These are phyloP conservation scores for Catostomus latipinnis DNA, from an alignment of 2,797 vertebrate species.

Conservation along the genomic window DNA sequence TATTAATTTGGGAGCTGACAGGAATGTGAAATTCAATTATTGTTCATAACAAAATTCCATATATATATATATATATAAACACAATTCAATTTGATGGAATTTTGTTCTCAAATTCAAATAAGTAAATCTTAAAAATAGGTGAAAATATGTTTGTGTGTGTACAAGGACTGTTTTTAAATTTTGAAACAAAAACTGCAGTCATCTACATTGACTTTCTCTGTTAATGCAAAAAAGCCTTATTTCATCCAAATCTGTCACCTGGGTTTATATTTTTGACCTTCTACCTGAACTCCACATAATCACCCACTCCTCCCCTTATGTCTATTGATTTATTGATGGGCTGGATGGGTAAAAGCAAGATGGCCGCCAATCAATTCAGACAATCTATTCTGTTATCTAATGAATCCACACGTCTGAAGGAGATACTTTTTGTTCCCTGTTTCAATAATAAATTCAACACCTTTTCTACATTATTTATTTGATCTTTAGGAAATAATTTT, in stretches of 20 bases:
- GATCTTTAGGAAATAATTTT: not conserved
- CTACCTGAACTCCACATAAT: not conserved
- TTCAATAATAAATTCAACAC: conserved; percentile 3
- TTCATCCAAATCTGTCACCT: conserved; percentile 1
- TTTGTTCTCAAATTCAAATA: too few relatives aligned
- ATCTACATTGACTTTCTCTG: not conserved
- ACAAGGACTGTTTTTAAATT: not conserved
- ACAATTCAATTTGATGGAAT: too few relatives aligned
- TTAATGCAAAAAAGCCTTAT: conserved; percentile 26
- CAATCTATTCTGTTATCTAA: not conserved
- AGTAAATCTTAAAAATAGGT: too few relatives aligned
- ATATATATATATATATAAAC: too few relatives aligned
- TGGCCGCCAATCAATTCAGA: not conserved
- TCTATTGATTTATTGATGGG: not conserved
- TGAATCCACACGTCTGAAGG: not conserved
- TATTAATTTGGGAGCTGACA: conserved; percentile 43
- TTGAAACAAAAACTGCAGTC: not conserved
- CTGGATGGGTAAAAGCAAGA: not conserved
- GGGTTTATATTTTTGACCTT: not conserved
- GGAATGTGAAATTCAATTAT: conserved; percentile 17
- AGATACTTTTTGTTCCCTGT: not conserved
- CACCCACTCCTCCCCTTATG: not conserved
- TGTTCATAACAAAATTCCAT: too few relatives aligned
- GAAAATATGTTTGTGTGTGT: too few relatives aligned
- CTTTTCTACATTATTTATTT: not conserved